These are phyloP conservation scores for Agrilus cyanescens DNA, from an alignment of 2,888 invertebrate genomes.

Conservation along the genomic window DNA sequence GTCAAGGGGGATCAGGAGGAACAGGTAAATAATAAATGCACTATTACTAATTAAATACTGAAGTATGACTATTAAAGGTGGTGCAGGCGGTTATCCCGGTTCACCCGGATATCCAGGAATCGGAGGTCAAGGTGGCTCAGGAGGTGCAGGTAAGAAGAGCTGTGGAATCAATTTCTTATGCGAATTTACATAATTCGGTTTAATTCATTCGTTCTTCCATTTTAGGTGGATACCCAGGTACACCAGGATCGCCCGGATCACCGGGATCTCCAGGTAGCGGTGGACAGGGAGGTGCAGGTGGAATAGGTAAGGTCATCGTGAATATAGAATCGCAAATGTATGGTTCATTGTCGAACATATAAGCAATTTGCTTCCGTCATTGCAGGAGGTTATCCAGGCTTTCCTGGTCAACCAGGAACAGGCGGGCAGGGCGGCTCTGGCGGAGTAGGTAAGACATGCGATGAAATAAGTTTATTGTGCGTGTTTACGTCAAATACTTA, in stretches of 20 bases:
- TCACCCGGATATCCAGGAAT: slow-evolving; percentile 16
- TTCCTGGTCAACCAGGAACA: slow-evolving; percentile 7
- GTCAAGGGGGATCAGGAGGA: slow-evolving; percentile 21
- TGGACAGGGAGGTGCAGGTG: too few species aligned
- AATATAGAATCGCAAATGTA: too few species aligned
- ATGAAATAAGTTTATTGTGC: not conserved
- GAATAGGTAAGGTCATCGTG: too few species aligned
- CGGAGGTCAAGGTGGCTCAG: too few species aligned
- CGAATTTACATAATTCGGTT: slow-evolving; percentile 65
- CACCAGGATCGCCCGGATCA: slow-evolving; percentile 43
- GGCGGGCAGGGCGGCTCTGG: slow-evolving; percentile 7
- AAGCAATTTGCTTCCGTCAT: slow-evolving; percentile 26
- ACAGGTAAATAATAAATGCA: slow-evolving; percentile 29
- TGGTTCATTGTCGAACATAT: too few species aligned
- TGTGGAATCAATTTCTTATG: slow-evolving; percentile 60
- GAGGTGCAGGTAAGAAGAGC: too few species aligned
- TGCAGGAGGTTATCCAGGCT: too few species aligned
- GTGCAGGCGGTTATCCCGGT: slow-evolving; percentile 63
- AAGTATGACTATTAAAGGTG: slow-evolving; percentile 42
- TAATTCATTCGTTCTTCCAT: slow-evolving; percentile 58
- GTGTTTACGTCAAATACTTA: not conserved
- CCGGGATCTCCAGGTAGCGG: slow-evolving; percentile 6
- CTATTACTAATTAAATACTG: not conserved
- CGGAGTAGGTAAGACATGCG: slow-evolving; percentile 3
- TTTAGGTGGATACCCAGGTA: slow-evolving; percentile 45